Percentiles rank a stretch among this genome's conserved stretches.
Conservation (phyloP, 2,888 invertebrate species). For the Dorcus parallelipipedus region DNA sequence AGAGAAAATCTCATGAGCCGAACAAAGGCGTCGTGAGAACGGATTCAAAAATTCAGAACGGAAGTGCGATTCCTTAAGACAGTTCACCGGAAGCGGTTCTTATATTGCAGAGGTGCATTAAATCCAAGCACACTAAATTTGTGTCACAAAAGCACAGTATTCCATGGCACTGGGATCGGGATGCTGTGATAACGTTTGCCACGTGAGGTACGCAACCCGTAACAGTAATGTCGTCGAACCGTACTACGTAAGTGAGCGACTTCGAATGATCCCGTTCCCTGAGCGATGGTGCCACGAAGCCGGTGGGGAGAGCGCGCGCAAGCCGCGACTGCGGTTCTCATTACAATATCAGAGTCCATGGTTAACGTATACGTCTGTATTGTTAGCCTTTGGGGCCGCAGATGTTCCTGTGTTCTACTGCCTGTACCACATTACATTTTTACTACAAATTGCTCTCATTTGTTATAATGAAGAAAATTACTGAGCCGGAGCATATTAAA, state of each 20-base stretch:
- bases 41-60: too few species aligned
- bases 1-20: conserved; percentile 8
- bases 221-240: conserved; percentile 24
- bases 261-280: conserved; percentile 39
- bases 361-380: conserved; percentile 18
- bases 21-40: too few species aligned
- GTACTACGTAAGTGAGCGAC: conserved; percentile 34
- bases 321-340: conserved; percentile 31
- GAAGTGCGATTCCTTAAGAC: too few species aligned
- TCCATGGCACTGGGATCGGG: conserved; percentile 22
- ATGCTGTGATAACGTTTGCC: conserved; percentile 27
- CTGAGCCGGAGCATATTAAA: background rate
- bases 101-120: too few species aligned
- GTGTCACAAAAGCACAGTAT: conserved; percentile 15
- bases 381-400: conserved; percentile 28
- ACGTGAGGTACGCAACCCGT: conserved; percentile 29
- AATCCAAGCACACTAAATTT: background rate
- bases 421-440: conserved; percentile 24
- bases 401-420: conserved; percentile 27
- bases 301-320: conserved; percentile 34
- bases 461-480: conserved; percentile 15
- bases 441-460: conserved; percentile 31
- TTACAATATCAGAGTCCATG: conserved; percentile 21
- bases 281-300: conserved; percentile 26
- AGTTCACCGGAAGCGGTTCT: too few species aligned